Evolutionary conservation across 1,140 invertebrate genomes (phyloP).

Genomic region (Streblospio benedicti): DNA sequence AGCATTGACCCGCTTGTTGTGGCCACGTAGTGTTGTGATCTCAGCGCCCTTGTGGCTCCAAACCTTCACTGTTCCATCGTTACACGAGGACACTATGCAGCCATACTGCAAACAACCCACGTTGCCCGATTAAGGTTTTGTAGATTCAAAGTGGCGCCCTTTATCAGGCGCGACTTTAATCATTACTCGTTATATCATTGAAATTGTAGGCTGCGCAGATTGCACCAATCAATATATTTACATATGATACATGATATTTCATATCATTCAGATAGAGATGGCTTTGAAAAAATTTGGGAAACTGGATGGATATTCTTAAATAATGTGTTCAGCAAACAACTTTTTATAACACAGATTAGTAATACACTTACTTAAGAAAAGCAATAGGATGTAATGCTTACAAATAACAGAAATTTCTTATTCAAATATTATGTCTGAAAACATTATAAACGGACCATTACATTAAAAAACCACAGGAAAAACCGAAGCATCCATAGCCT

Average conservation of each 20-base stretch:
- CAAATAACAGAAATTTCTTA: not conserved
- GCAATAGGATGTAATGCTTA: not conserved
- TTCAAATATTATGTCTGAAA: not conserved
- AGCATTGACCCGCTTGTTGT: slow-evolving; percentile 34
- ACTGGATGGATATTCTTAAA: too few species aligned
- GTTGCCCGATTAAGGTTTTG: too few species aligned
- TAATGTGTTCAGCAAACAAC: not conserved
- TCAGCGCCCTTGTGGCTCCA: slow-evolving; percentile 45
- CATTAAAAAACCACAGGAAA: not conserved
- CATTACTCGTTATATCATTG: too few species aligned
- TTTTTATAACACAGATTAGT: not conserved
- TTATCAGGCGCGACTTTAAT: too few species aligned
- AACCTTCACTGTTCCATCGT: slow-evolving; percentile 39
- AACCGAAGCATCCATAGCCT: not conserved
- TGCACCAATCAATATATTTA: not conserved
- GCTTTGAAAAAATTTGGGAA: too few species aligned
- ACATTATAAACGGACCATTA: not conserved
- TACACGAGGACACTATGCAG: slow-evolving; percentile 39
- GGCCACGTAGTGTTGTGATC: slow-evolving; percentile 44
- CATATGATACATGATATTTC: not conserved
- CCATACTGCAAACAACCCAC: slow-evolving; percentile 42
- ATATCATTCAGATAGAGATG: not conserved
- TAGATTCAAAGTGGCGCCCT: too few species aligned
- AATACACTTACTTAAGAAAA: not conserved
- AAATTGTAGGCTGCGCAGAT: too few species aligned